Percentiles rank a stretch among this genome's conserved stretches.
These are phyloP conservation scores for Ophiodon elongatus DNA, from an alignment of 2,113 vertebrate species.

Conservation along the genomic window DNA sequence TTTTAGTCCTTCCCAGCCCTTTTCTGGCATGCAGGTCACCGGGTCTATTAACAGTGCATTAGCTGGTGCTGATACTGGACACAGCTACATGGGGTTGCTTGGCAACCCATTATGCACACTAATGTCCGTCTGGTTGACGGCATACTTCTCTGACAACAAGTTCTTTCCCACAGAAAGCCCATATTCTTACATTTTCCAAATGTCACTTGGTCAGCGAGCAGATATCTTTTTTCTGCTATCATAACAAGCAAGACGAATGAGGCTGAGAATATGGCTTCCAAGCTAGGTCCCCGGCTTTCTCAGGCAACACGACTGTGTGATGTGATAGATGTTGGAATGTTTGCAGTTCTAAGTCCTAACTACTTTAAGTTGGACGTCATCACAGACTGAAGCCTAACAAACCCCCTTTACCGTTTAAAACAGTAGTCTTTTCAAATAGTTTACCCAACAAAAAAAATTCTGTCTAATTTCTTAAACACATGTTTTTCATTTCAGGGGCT, in stretches of 20 bases:
- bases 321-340: conserved; percentile 56
- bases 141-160: conserved; percentile 78
- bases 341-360: conserved; percentile 19
- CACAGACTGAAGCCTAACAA: conserved; percentile 20
- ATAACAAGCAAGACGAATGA: conserved; percentile 78
- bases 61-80: conserved; percentile 68
- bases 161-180: conserved; percentile 82
- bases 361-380: conserved; percentile 47
- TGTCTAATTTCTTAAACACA: conserved; percentile 61
- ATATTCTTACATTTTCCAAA: conserved; percentile 78
- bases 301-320: conserved; percentile 33
- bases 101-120: conserved; percentile 71
- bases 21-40: conserved; percentile 43
- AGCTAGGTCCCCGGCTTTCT: conserved; percentile 51
- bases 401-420: conserved; percentile 20
- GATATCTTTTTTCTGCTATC: conserved; percentile 69
- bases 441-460: conserved; percentile 48
- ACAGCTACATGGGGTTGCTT: conserved; percentile 62
- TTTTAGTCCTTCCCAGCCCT: background rate
- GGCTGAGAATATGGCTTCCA: conserved; percentile 70
- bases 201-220: conserved; percentile 70
- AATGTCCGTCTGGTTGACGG: conserved; percentile 71
- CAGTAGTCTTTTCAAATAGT: conserved; percentile 63
- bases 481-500: conserved; percentile 81
- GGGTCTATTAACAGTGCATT: conserved; percentile 60